phyloP scores from a whole-genome alignment of 1,140 invertebrate genomes.

The Neodiprion fabricii region DNA sequence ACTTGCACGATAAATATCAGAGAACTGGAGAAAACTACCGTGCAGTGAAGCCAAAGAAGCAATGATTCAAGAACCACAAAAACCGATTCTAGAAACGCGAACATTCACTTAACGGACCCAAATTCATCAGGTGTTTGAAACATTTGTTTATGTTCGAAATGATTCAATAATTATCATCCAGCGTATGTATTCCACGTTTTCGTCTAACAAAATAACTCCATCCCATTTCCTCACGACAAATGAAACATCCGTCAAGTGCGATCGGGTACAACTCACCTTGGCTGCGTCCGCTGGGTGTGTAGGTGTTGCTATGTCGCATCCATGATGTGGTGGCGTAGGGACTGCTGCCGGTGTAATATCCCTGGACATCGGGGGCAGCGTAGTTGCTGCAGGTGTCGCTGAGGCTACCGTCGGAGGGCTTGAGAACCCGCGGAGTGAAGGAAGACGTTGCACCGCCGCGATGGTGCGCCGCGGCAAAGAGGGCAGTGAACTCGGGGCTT shows the following conservation, averaged over 20 bases:
- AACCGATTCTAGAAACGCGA: neutral
- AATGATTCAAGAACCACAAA: conserved; percentile 13
- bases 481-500: conserved; percentile 70
- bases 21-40: neutral
- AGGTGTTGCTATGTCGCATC: conserved; percentile 67
- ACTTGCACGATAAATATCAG: too few relatives aligned
- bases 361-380: conserved; percentile 63
- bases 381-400: conserved; percentile 72
- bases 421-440: conserved; percentile 54
- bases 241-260: too few relatives aligned
- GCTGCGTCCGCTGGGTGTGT: conserved; percentile 61
- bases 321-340: conserved; percentile 63
- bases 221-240: neutral
- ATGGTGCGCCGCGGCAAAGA: conserved; percentile 61
- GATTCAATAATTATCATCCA: neutral
- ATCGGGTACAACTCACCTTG: conserved; percentile 40
- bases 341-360: conserved; percentile 58
- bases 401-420: conserved; percentile 74
- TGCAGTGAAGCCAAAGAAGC: neutral
- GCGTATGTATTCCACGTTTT: neutral
- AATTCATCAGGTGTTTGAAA: neutral
- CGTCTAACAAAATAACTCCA: too few relatives aligned
- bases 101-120: too few relatives aligned
- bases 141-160: neutral
- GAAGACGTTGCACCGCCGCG: conserved; percentile 55